A percentile compares a stretch with the other conserved stretches of the same genome.
phyloP scores from a whole-genome alignment of 2,797 vertebrate genomes.

The Melanotaenia parkinsoni region DNA sequence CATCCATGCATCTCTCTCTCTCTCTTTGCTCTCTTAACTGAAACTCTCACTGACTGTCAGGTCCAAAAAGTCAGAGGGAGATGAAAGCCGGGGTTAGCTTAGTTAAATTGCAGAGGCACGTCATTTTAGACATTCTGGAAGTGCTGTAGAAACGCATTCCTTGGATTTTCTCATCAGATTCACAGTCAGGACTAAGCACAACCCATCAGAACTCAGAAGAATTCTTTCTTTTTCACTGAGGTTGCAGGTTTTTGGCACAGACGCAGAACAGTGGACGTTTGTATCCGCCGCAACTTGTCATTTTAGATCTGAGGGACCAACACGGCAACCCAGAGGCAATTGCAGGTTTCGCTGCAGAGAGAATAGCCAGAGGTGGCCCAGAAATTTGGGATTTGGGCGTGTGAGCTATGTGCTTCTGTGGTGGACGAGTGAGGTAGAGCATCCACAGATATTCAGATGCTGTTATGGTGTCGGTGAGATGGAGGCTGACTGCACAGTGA shows the following conservation, averaged over 20 bases:
- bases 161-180: constrained; percentile 49
- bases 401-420: constrained; percentile 60
- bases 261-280: constrained; percentile 17
- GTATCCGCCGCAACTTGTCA: constrained; percentile 11
- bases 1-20: constrained; percentile 24
- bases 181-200: constrained; percentile 27
- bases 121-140: constrained; percentile 37
- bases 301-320: constrained; percentile 36
- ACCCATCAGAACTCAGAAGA: constrained; percentile 1
- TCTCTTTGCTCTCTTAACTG: not conserved
- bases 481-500: constrained; percentile 25
- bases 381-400: constrained; percentile 50
- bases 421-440: constrained; percentile 44
- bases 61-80: constrained; percentile 35
- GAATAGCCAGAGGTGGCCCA: constrained; percentile 52
- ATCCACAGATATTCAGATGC: constrained; percentile 46
- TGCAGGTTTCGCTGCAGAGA: constrained; percentile 51
- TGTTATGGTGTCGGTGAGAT: constrained; percentile 12
- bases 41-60: constrained; percentile 6
- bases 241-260: constrained; percentile 19
- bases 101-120: constrained; percentile 33
- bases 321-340: constrained; percentile 43
- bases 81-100: constrained; percentile 22
- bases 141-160: constrained; percentile 23
- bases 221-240: constrained; percentile 29